phyloP scores from a whole-genome alignment of 1,140 invertebrate genomes.

The Xylocopa sonorina region DNA sequence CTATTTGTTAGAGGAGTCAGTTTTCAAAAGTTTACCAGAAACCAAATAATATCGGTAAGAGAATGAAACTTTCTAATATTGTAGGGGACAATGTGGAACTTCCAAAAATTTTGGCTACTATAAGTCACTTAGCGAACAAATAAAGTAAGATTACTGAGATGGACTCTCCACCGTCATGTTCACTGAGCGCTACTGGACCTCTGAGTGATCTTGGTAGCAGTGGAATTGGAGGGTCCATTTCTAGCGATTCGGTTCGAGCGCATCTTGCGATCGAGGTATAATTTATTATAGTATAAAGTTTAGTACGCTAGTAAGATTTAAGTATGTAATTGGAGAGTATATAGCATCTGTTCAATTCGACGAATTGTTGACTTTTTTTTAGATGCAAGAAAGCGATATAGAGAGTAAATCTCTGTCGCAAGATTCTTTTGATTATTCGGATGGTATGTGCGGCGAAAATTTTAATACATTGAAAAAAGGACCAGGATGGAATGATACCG shows the following conservation, averaged over 20 bases:
- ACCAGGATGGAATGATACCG: constrained; percentile 83
- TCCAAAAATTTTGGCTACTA: constrained; percentile 59
- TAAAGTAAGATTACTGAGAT: constrained; percentile 69
- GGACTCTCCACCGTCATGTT: constrained; percentile 83
- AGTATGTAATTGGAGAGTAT: neutral
- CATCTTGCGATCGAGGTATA: constrained; percentile 80
- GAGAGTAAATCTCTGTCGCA: constrained; percentile 85
- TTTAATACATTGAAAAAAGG: constrained; percentile 92
- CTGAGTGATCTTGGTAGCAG: constrained; percentile 81
- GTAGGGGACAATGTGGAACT: constrained; percentile 66
- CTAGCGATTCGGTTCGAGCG: constrained; percentile 80
- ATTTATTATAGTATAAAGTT: neutral
- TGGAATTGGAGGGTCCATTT: constrained; percentile 81
- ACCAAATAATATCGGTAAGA: neutral
- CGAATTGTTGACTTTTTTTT: constrained; percentile 40
- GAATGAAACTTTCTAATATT: constrained; percentile 19
- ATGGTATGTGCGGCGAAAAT: constrained; percentile 89
- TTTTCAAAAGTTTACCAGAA: neutral
- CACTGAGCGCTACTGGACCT: constrained; percentile 80
- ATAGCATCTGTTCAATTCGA: neutral
- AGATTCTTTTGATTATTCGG: constrained; percentile 86
- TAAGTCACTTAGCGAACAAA: constrained; percentile 46
- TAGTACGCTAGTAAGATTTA: neutral
- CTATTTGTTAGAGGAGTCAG: neutral
- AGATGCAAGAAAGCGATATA: constrained; percentile 87